Evolutionary conservation across 2,797 vertebrate species (phyloP), one percentile per base, ranked within the genome.

Genomic region (Microcaecilia unicolor): DNA sequence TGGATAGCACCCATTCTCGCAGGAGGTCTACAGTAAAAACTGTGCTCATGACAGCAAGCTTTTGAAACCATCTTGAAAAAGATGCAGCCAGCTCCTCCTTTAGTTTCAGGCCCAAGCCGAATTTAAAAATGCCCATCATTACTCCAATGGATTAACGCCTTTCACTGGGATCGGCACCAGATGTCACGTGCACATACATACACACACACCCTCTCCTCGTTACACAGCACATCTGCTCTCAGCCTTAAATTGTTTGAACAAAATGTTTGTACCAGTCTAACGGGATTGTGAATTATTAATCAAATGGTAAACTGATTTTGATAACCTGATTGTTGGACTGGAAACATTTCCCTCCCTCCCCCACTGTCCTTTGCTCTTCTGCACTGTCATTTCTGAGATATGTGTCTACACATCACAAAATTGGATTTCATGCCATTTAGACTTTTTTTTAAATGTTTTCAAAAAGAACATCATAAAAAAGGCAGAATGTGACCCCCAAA

Each of bases 401-500:
- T 71, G 51, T 68, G 68, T 70, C 72, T 58, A 21, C 71, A 74
- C 72, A 51, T 79, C 82, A 76, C 80, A 69, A 77, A 56, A 63
- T 77, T 75, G 61, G 64, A 67, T 82, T 67, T 82, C 63, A 85
- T 81, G 61, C 54, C 65, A 74, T 71, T 56, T 59, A 44, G 70
- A 83, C 72, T 69, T 72, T 82, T 78, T 77, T 66, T 25, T 53
- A 31, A 37, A 16, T 61, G 67, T 31, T 50, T 41, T 48, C 45
- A 37, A 61, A 85, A 81, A 58, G 70, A 83, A 83, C 76, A 83
- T 88, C 70, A 86, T 85, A 74, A 87, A 87, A 60, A 34, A 47
- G 33, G 34, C 34, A 63, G 51, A 61, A 50, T 41, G 28, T 88
- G 85, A 88, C 84, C 86, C n/a, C 76, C 37, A 27, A 34, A 57